These are phyloP conservation scores for Drosophila simulans DNA, from an alignment of 1,140 invertebrate species.

Conservation along the genomic window DNA sequence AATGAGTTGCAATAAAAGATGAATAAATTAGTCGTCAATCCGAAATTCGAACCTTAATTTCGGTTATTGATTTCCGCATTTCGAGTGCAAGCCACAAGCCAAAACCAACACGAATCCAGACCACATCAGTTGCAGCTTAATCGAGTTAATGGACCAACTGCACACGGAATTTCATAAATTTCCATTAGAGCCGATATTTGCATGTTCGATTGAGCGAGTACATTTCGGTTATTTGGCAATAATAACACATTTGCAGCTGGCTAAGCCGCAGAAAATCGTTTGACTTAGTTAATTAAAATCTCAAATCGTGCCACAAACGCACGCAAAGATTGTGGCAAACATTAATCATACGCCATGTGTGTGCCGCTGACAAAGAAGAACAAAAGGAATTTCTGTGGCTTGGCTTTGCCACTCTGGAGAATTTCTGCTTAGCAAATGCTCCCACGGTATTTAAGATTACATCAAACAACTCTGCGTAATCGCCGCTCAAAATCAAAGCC, in stretches of 20 bases:
- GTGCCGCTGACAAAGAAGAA: conserved; percentile 11
- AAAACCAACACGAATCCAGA: conserved; percentile 2
- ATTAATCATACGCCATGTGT: conserved; percentile 46
- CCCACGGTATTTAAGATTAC: background rate
- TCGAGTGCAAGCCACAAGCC: background rate
- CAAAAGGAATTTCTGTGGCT: conserved; percentile 22
- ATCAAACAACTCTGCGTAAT: conserved; percentile 19
- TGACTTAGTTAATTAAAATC: conserved; percentile 42
- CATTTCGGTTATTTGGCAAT: conserved; percentile 2
- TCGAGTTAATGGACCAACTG: conserved; percentile 15
- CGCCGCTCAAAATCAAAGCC: conserved; percentile 27
- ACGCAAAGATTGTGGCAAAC: conserved; percentile 15
- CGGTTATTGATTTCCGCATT: background rate
- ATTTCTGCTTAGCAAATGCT: background rate
- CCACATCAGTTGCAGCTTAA: conserved; percentile 12
- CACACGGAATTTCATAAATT: conserved; percentile 33
- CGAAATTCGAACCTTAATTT: background rate
- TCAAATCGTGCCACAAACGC: background rate
- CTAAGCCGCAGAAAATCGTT: conserved; percentile 6
- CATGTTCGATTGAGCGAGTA: conserved; percentile 18
- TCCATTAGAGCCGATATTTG: conserved; percentile 18
- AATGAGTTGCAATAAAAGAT: conserved; percentile 30
- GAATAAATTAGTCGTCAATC: conserved; percentile 27
- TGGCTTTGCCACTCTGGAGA: background rate
- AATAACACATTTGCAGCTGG: conserved; percentile 18